Base-by-base conservation (phyloP, 2,797 vertebrate species). In the Synanceia verrucosa region DNA sequence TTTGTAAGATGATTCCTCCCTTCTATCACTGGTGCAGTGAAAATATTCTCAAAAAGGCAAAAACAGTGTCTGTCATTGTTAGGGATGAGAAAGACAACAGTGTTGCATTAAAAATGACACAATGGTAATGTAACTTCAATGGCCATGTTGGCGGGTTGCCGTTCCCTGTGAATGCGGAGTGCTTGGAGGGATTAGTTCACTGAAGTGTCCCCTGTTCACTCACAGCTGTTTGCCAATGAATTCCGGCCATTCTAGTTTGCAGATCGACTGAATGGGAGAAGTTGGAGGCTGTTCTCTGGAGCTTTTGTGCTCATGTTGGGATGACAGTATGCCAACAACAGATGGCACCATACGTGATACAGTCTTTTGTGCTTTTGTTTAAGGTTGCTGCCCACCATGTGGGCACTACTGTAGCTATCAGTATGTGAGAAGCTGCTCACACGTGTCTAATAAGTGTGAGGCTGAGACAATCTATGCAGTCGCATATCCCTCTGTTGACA, bases 171-270 rank as follows among this genome's bases (percentile, higher is more conserved):
- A 90, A 86, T 71, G 85, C 86, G 76, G 77, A 86, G 86, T 78
- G 83, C 83, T 89, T 75, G 59, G 76, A 75, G 87, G 88, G 87
- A 90, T 91, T 89, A 90, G 89, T 82, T 87, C 85, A 84, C 80
- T 88, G 81, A 80, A 87, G 87, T 88, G 89, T 89, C 83, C 78
- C 84, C 83, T 85, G 86, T 80, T 88, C 86, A 87, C 82, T 88
- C 84, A 77, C 83, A 86, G 84, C 82, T 85, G 77, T 88, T 82
- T 90, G 85, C 83, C 83, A 79, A 85, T 85, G 84, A 76, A 89
- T 90, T 85, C 75, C 55, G 55, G 76, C 82, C 77, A 83, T 91
- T 87, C 73, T 82, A 46, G 86, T 89, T 87, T 87, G 84, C 81
- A 91, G 86, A 90, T 81, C 86, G 87, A 81, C 83, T 83, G 83